A percentile compares a stretch with the other conserved stretches of the same genome.
phyloP scores from a whole-genome alignment of 2,888 invertebrate genomes.

The Epiblema foenella region DNA sequence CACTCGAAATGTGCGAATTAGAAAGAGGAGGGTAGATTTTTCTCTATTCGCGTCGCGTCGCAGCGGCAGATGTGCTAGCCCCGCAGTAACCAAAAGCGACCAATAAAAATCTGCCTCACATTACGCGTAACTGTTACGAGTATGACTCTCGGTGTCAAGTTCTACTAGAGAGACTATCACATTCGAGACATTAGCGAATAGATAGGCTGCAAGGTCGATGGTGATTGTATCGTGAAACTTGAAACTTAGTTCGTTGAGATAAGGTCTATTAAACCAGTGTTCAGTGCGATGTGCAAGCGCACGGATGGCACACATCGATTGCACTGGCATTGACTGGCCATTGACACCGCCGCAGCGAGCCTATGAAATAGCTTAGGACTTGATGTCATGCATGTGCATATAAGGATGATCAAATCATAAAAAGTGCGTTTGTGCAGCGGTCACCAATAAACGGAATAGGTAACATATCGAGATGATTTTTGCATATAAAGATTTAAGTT shows the following conservation, averaged over 20 bases:
- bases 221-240: neutral
- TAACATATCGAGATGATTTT: neutral
- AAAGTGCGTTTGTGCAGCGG: neutral
- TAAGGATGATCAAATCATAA: neutral
- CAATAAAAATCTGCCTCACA: no score
- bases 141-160: neutral
- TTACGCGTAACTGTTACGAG: no score
- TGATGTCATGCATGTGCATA: neutral
- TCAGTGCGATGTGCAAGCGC: slow-evolving; percentile 11
- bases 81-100: no score
- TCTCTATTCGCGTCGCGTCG: no score
- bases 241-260: neutral
- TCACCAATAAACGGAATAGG: neutral
- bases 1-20: no score
- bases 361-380: slow-evolving; percentile 9
- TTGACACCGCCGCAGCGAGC: slow-evolving; percentile 40
- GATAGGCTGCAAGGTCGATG: slow-evolving; percentile 12
- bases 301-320: slow-evolving; percentile 44
- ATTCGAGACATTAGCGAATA: neutral
- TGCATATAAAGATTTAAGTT: no score
- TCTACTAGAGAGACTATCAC: neutral
- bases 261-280: neutral
- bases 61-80: no score
- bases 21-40: no score
- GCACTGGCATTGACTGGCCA: slow-evolving; percentile 43